These are phyloP conservation scores for Apostichopus japonicus DNA, from an alignment of 35 echinoderm and acorn worm species.

Conservation along the genomic window DNA sequence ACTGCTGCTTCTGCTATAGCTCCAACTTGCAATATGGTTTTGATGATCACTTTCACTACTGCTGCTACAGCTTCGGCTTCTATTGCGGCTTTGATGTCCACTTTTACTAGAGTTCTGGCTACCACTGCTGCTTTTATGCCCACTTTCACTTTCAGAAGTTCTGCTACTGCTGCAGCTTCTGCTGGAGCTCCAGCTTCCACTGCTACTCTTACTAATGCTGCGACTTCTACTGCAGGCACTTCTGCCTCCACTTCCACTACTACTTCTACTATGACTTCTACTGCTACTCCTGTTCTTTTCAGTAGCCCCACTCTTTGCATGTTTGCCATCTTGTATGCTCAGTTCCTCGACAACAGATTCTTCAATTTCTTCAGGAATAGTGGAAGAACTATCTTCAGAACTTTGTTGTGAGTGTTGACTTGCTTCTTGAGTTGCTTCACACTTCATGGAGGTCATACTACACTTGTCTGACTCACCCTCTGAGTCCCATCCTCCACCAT, in stretches of 20 bases:
- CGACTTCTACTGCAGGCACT: not conserved
- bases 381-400: not conserved
- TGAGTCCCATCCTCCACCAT: not conserved
- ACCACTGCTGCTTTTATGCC: not conserved
- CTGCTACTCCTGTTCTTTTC: not conserved
- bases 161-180: not conserved
- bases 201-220: not conserved
- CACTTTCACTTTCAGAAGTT: not conserved
- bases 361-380: not conserved
- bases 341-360: not conserved
- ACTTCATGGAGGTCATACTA: not conserved
- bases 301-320: not conserved
- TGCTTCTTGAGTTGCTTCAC: no score
- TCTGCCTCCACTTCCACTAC: not conserved
- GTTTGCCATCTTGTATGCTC: not conserved
- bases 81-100: not conserved
- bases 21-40: not conserved
- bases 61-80: not conserved
- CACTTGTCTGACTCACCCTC: not conserved
- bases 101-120: not conserved
- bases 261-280: not conserved
- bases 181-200: not conserved
- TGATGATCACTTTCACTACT: not conserved
- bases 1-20: not conserved
- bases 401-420: no score